phyloP scores from a whole-genome alignment of 2,113 vertebrate genomes.

The Petromus typicus region DNA sequence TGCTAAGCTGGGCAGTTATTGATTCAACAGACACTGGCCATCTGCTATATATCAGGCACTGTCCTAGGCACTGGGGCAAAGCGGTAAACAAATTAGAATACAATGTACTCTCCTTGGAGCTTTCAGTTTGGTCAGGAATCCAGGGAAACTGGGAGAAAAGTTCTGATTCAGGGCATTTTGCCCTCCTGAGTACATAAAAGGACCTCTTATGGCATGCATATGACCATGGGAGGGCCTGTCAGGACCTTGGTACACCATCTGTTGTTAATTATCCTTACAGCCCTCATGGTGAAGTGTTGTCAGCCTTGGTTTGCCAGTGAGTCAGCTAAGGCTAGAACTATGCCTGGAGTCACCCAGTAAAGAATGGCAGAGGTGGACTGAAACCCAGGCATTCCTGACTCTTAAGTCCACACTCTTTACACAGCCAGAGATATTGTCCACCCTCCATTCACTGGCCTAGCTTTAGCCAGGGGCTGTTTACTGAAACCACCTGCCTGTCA shows the following conservation, averaged over 20 bases:
- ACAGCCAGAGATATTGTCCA: accelerated
- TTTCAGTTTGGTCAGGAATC: not conserved
- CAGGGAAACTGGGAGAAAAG: not conserved
- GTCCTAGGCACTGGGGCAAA: not conserved
- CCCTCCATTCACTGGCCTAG: not conserved
- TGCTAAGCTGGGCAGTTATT: not conserved
- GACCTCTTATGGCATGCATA: not conserved
- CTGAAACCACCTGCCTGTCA: not conserved
- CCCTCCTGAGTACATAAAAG: not conserved
- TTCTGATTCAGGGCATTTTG: not conserved
- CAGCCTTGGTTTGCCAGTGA: not conserved
- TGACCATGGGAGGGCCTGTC: not conserved
- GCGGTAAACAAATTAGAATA: not conserved
- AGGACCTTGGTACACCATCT: not conserved
- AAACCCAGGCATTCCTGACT: not conserved
- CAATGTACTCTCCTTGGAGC: not conserved
- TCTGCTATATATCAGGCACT: not conserved
- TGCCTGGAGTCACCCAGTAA: not conserved
- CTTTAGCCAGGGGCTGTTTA: not conserved
- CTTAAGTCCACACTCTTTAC: not conserved
- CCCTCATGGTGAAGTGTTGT: not conserved
- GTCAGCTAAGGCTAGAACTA: not conserved
- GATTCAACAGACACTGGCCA: not conserved
- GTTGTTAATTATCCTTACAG: not conserved
- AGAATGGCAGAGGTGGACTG: not conserved